Base-by-base conservation (phyloP, 2,888 invertebrate species). In the Physocephala rufipes region DNA sequence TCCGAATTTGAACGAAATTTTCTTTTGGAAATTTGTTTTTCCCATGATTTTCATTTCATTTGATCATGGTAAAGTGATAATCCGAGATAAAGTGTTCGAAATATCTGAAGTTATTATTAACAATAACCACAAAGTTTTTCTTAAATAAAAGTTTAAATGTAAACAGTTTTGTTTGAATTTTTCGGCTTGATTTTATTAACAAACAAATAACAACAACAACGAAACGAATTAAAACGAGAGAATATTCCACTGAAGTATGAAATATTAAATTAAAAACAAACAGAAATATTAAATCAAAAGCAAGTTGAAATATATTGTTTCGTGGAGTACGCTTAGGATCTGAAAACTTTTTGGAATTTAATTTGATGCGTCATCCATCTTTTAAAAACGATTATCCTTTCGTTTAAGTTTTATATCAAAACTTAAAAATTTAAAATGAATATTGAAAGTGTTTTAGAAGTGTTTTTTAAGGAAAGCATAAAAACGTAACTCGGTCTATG, bases 171-270 rank as follows among this genome's bases (percentile, higher is more conserved):
- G 67, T 70, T 71, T 70, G 67, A 71, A 19, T 74, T 72, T 71
- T 73, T 73, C 71, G 71, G 72, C 73, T 71, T 74, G 71, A 75
- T 71, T 73, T 63, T 76, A 70, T 67, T 64, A 71, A 71, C 72
- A 71, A 67, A 70, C 19, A 51, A 71, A 59, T 45, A 51, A 67
- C 72, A 74, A 53, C 45, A 43, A 63, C 63, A 61, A 28, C 43
- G 26, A 63, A 49, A 49, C 66, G 64, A 69, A 63, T 55, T 28
- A 53, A 45, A 61, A 49, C 62, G 64, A 72, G 21, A 59, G 51
- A 53, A 26, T 55, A n/a, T n/a, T n/a, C n/a, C 49, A 62, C 62
- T 19, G 68, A 45, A 65, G 49, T 0, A 62, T 36, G 36, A 19
- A 49, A 45, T 36, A 64, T 64, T 1, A 30, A 61, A 69, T 43